Percentiles rank a stretch among this genome's conserved stretches.
Conservation (phyloP, 2,888 invertebrate genomes). For the Synanthedon vespiformis region DNA sequence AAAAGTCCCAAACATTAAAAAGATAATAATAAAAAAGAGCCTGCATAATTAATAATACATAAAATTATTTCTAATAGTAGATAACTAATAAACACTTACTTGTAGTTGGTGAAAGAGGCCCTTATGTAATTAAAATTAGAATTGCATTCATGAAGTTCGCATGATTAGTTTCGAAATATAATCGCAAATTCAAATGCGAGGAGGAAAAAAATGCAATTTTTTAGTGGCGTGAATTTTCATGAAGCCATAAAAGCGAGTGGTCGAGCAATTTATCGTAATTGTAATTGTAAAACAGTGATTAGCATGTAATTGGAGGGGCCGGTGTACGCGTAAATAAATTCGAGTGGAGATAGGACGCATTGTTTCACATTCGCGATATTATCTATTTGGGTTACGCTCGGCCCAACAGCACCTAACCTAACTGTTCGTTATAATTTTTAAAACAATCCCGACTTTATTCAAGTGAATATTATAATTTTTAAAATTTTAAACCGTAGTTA, state of each 20-base stretch:
- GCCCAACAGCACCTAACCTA: too few relatives aligned
- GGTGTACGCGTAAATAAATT: conserved; percentile 25
- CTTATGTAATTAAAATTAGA: too few relatives aligned
- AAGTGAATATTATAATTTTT: too few relatives aligned
- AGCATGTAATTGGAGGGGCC: conserved; percentile 46
- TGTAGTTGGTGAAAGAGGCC: too few relatives aligned
- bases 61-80: too few relatives aligned
- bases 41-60: too few relatives aligned
- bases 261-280: not conserved
- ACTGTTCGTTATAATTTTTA: too few relatives aligned
- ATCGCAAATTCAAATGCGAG: not conserved
- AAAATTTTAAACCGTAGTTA: too few relatives aligned
- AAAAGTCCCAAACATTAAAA: too few relatives aligned
- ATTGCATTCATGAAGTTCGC: not conserved
- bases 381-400: conserved; percentile 10
- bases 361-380: conserved; percentile 23
- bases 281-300: conserved; percentile 34
- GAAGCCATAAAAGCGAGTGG: conserved; percentile 17
- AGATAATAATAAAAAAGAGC: too few relatives aligned
- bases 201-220: conserved; percentile 3
- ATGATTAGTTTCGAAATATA: not conserved
- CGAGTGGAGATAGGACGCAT: conserved; percentile 19
- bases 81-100: too few relatives aligned
- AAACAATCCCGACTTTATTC: too few relatives aligned
- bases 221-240: conserved; percentile 20